These are phyloP conservation scores for Drosophila saltans DNA, from an alignment of 1,140 invertebrate species.

Conservation along the genomic window DNA sequence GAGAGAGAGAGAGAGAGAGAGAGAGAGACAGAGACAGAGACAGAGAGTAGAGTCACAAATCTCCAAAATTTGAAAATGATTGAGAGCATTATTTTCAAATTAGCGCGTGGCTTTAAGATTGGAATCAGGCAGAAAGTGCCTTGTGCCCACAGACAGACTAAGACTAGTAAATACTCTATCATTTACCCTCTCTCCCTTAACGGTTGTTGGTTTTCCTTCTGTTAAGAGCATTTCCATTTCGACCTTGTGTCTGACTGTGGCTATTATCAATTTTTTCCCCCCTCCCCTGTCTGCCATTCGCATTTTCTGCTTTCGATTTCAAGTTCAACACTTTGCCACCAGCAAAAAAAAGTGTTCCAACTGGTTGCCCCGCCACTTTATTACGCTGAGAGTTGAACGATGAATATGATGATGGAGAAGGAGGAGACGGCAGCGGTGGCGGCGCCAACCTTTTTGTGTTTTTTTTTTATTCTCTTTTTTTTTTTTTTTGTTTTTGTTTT, in stretches of 20 bases:
- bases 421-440: background rate
- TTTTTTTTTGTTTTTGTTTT: background rate
- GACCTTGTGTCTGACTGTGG: conserved; percentile 16
- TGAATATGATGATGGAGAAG: conserved; percentile 25
- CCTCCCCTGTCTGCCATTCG: background rate
- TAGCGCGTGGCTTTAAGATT: conserved; percentile 66
- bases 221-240: conserved; percentile 40
- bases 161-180: conserved; percentile 15
- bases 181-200: background rate
- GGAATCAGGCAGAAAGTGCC: background rate
- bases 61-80: conserved; percentile 74
- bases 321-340: conserved; percentile 74
- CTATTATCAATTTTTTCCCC: conserved; percentile 49
- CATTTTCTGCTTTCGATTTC: conserved; percentile 68
- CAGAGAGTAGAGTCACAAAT: background rate
- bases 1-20: background rate
- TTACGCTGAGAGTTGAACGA: conserved; percentile 56
- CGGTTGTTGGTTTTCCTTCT: background rate
- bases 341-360: conserved; percentile 68
- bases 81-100: conserved; percentile 80
- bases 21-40: conserved; percentile 1
- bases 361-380: conserved; percentile 73
- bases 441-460: background rate
- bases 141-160: no score
- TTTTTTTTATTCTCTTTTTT: no score